Conservation (phyloP, 2,888 invertebrate genomes). For the Serrognathus titanus region DNA sequence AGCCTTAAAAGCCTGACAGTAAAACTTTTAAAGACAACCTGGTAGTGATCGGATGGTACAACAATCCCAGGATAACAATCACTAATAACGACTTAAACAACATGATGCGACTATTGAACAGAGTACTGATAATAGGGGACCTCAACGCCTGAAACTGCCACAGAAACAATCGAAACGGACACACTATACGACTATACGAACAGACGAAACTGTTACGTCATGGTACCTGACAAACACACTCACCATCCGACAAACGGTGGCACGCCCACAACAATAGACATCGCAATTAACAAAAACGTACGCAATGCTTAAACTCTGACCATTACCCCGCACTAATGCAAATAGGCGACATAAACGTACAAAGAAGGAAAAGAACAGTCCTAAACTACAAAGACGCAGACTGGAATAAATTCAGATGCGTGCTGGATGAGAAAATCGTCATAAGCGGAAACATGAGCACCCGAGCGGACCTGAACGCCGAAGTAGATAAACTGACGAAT, state of each 20-base stretch:
- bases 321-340: background rate
- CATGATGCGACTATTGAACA: background rate
- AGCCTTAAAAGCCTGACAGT: constrained; percentile 14
- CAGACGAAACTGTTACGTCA: background rate
- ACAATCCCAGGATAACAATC: constrained; percentile 7
- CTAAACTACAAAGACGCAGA: background rate
- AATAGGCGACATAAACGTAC: background rate
- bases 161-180: constrained; percentile 15
- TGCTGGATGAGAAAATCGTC: background rate
- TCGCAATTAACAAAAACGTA: constrained; percentile 11
- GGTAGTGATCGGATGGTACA: constrained; percentile 10
- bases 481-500: too few relatives aligned
- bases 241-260: constrained; percentile 13
- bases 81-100: background rate
- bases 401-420: constrained; percentile 1
- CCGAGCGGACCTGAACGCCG: too few relatives aligned
- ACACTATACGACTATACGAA: constrained; percentile 8
- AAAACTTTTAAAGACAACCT: constrained; percentile 9
- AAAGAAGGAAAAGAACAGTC: background rate
- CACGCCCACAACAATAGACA: constrained; percentile 8
- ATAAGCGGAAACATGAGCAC: background rate
- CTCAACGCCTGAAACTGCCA: constrained; percentile 22
- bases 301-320: background rate
- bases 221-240: constrained; percentile 7
- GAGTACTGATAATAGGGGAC: constrained; percentile 14